These are phyloP conservation scores for Diaphora mendica DNA, from an alignment of 2,888 invertebrate genomes.

Conservation along the genomic window DNA sequence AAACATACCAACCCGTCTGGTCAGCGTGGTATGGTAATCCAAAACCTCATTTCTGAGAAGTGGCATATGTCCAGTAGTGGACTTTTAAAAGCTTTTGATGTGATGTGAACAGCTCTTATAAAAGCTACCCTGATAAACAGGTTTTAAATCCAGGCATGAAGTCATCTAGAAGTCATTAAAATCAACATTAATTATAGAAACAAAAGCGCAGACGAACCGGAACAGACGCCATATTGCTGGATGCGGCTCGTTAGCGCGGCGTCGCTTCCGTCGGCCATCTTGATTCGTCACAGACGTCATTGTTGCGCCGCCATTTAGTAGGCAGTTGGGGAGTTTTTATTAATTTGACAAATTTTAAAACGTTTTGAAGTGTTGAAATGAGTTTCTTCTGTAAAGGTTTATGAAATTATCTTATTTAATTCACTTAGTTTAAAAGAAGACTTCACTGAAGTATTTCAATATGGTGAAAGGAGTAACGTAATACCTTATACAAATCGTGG, in stretches of 20 bases:
- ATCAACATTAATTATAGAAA: conserved; percentile 35
- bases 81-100: too few relatives aligned
- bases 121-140: too few relatives aligned
- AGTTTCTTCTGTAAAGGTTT: neutral
- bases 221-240: conserved; percentile 59
- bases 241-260: conserved; percentile 67
- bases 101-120: too few relatives aligned
- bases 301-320: conserved; percentile 44
- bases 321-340: conserved; percentile 50
- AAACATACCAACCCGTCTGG: too few relatives aligned
- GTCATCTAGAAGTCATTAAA: conserved; percentile 20
- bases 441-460: neutral
- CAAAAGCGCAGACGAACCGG: conserved; percentile 44
- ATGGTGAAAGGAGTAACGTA: neutral
- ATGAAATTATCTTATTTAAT: too few relatives aligned
- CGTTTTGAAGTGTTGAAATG: neutral
- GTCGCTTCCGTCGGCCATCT: conserved; percentile 69
- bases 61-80: too few relatives aligned
- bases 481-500: neutral
- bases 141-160: neutral
- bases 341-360: conserved; percentile 20
- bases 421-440: too few relatives aligned
- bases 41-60: too few relatives aligned
- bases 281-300: conserved; percentile 47
- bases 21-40: too few relatives aligned